These are phyloP conservation scores for Philopedon plagiatum DNA, from an alignment of 2,888 invertebrate genomes.

Conservation along the genomic window DNA sequence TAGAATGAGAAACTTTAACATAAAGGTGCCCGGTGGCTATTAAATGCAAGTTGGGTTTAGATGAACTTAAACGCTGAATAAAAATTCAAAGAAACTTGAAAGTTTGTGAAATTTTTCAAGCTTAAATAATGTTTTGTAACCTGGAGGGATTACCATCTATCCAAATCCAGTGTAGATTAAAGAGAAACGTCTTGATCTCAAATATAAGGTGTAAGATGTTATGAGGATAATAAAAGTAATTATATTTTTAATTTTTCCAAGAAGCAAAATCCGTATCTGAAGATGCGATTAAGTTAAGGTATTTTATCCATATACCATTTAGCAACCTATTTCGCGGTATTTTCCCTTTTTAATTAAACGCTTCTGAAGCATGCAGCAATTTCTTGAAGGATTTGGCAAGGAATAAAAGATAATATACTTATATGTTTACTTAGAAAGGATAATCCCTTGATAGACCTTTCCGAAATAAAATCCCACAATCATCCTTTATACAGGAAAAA, in stretches of 20 bases:
- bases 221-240: too few species aligned
- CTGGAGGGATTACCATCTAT: too few species aligned
- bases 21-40: constrained; percentile 4
- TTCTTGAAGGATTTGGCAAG: not conserved
- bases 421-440: constrained; percentile 18
- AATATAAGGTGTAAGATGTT: too few species aligned
- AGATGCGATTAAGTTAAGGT: too few species aligned
- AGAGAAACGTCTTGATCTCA: too few species aligned
- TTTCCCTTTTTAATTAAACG: constrained; percentile 6
- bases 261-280: too few species aligned
- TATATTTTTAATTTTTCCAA: too few species aligned
- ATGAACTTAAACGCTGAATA: too few species aligned
- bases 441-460: constrained; percentile 22
- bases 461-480: constrained; percentile 23
- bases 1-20: constrained; percentile 11
- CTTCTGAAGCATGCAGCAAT: not conserved
- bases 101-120: too few species aligned
- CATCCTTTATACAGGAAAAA: constrained; percentile 18
- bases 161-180: too few species aligned
- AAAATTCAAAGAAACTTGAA: too few species aligned
- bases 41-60: not conserved
- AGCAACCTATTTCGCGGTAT: not conserved
- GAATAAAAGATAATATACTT: constrained; percentile 22
- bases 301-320: not conserved
- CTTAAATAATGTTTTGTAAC: too few species aligned